Evolutionary conservation across 2,888 invertebrate species (phyloP), one percentile per base, ranked within the genome.

Genomic region (Plagodis dolabraria): DNA sequence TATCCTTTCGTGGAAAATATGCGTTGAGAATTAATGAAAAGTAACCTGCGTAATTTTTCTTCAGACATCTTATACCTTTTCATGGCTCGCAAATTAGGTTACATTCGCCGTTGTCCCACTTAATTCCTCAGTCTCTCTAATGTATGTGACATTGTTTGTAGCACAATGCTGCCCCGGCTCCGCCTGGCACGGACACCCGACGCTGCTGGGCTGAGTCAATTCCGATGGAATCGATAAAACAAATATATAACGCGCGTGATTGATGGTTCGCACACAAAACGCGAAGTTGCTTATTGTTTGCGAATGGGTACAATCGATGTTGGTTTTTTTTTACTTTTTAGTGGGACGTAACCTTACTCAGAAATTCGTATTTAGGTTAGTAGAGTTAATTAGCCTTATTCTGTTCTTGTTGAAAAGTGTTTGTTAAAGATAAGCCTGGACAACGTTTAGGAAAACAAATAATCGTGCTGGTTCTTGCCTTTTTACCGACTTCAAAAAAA

Each of bases 221-320:
- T 73, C 72, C 71, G 74, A 79, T 72, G 57, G 82, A 85, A 85
- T 90, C 90, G 83, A 90, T 91, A 83, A 65, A 81, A 79, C 81
- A 89, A 88, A 90, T 90, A 58, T 38, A 54, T 55, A 90, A 80
- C 83, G 84, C 80, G 65, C 74, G 86, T 92, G 91, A 92, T 92
- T 87, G 87, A 92, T 92, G 87, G 75, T 71, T 69, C 67, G 68
- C 60, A 72, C 73, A 69, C 70, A 71, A 71, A 75, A 75, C 71
- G 74, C 72, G 65, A 74, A 68, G 53, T 67, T 60, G 65, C 63
- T 74, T 72, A 75, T 85, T 85, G 85, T 85, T 40, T 77, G 72
- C 66, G 65, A 79, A 77, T 77, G 71, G 57, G 49, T 44, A 48
- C 60, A 69, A 67, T 63, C 49, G 62, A 53, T 57, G 47, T 47